phyloP scores from a whole-genome alignment of 2,113 vertebrate genomes.

The Alaudala cheleensis region DNA sequence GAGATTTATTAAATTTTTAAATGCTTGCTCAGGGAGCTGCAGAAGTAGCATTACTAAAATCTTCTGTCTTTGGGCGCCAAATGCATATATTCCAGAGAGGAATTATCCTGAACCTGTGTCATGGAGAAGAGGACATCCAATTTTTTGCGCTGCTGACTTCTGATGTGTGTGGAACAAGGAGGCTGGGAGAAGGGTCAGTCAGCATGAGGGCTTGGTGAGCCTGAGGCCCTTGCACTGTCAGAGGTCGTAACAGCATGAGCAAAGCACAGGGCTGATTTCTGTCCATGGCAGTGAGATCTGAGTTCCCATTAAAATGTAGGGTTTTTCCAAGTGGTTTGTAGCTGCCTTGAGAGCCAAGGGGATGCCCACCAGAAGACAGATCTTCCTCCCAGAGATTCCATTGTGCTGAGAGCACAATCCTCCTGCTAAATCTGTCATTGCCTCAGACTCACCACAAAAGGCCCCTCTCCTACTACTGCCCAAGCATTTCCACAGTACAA shows the following conservation, averaged over 20 bases:
- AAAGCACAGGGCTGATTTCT: not conserved
- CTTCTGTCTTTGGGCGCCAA: not conserved
- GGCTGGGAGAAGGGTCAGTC: not conserved
- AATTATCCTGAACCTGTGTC: not conserved
- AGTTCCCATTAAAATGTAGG: not conserved
- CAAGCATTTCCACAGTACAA: not conserved
- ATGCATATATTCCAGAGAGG: not conserved
- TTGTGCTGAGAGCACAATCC: not conserved
- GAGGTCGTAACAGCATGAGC: not conserved
- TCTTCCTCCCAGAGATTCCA: not conserved
- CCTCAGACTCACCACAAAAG: not conserved
- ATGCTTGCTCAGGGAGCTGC: not conserved
- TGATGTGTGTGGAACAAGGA: not conserved
- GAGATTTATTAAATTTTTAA: not conserved
- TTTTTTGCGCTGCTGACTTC: constrained; percentile 2
- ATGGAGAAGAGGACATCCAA: not conserved
- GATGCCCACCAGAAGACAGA: not conserved
- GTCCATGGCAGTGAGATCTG: not conserved
- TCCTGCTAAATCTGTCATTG: not conserved
- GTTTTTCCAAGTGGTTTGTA: not conserved
- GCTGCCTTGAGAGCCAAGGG: not conserved
- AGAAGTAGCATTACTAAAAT: not conserved
- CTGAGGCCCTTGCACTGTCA: fast-evolving
- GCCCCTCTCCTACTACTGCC: not conserved
- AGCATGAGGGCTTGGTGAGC: not conserved